Evolutionary conservation across 2,113 vertebrate species (phyloP).

Genomic region (Pachyramphus minor): DNA sequence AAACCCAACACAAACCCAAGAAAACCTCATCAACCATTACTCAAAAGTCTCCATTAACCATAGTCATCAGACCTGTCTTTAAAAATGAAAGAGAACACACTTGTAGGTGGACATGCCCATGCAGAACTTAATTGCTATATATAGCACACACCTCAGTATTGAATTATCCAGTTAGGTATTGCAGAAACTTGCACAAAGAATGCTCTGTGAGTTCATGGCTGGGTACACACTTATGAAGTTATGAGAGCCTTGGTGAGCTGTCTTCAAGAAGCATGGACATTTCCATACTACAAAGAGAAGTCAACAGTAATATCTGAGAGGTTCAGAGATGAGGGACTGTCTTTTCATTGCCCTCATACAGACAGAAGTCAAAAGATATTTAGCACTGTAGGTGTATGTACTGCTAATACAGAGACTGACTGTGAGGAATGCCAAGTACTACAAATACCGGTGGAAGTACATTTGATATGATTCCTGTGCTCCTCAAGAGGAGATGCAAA

Average conservation of each 20-base stretch:
- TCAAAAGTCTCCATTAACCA: neutral
- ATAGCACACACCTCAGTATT: neutral
- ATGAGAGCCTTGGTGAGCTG: neutral
- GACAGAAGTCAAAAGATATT: neutral
- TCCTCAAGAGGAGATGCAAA: neutral
- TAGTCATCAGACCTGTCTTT: neutral
- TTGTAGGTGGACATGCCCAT: neutral
- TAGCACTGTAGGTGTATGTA: neutral
- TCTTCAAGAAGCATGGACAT: neutral
- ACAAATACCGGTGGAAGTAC: neutral
- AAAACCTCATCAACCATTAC: neutral
- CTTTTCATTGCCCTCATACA: neutral
- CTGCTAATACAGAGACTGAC: neutral
- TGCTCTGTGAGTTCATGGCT: neutral
- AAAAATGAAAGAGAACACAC: neutral
- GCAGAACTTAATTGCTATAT: conserved; percentile 2
- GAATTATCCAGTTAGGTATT: neutral
- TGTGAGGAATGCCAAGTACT: neutral
- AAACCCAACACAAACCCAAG: too few species aligned
- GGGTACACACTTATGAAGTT: neutral
- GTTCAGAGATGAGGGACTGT: neutral
- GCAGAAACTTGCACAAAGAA: neutral
- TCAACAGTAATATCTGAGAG: neutral
- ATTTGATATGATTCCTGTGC: neutral
- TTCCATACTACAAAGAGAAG: neutral